These are phyloP conservation scores for Ptyas mucosa DNA, from an alignment of 2,113 vertebrate genomes.

Conservation along the genomic window DNA sequence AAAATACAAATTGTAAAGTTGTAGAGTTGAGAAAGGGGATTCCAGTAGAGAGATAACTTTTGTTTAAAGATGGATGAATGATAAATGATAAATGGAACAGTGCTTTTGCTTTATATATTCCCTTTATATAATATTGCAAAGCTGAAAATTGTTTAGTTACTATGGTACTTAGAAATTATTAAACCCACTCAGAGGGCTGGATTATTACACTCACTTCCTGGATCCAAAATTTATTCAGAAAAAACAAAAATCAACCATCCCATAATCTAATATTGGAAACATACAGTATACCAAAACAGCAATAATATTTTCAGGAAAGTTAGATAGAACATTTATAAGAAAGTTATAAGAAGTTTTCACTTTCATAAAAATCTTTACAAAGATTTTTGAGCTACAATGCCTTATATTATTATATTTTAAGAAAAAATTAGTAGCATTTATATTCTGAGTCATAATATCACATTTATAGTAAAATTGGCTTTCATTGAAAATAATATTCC, in stretches of 20 bases:
- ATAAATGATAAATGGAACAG: neutral
- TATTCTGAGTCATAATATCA: neutral
- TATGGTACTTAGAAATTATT: neutral
- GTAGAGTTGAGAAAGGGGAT: neutral
- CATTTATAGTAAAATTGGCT: neutral
- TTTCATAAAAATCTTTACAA: neutral
- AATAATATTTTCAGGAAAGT: neutral
- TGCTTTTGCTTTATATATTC: neutral
- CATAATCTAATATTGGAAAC: neutral
- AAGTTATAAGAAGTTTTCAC: neutral
- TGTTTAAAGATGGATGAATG: neutral
- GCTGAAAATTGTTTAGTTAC: neutral
- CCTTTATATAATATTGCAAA: neutral
- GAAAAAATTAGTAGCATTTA: neutral
- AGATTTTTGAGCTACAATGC: neutral
- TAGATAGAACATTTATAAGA: neutral
- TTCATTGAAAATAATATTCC: neutral
- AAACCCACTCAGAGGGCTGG: neutral
- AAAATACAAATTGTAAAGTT: neutral
- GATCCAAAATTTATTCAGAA: neutral
- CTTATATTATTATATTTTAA: neutral
- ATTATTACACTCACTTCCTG: neutral
- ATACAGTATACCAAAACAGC: neutral
- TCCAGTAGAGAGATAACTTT: neutral
- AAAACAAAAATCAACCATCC: neutral